Evolutionary conservation across 2,797 vertebrate species (phyloP), one percentile per base, ranked within the genome.

Genomic region (Enteromius argenteus): DNA sequence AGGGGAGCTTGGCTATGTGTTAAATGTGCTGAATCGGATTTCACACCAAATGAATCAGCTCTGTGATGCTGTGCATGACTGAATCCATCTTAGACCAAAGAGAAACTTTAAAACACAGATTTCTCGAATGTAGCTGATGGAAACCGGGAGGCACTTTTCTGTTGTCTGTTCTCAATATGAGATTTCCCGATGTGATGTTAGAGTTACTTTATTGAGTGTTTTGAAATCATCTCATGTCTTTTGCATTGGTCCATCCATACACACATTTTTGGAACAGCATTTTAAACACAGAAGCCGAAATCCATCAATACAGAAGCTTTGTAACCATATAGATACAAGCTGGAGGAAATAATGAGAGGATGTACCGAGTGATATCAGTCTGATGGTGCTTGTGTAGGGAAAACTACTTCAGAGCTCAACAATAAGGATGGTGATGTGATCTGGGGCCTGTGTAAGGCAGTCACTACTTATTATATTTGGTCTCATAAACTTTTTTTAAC

Each of bases 221-320:
- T 39, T 7, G 15, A 27, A 23, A 67, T 42, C 67, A 37, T 39
- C 9, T 69, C 13, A n/a, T 35, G 35, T 49, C 76, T 9, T 17
- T 60, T 72, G 67, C 67, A 60, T 35, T n/a, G n/a, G 37, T 67
- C 68, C 85, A 68, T 73, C 68, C 85, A 74, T 83, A 75, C 69
- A 68, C 67, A 5, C 69, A 39, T 68, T 74, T 83, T 86, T 83
- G 60, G 32, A 72, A 37, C 56, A 51, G 56, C 46, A 35, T 23
- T 27, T 76, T 35, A 71, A 13, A 58, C 21, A 17, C 67, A 58
- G 56, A 71, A 37, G 32, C 67, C 58, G 49, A 51, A 71, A 71
- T 81, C 37, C 51, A 81, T 58, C n/a, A 14, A 17, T 27, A 69
- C 32, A 35, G 44, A 51, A 49, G 30, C 19, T 23, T 80, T 0